Evolutionary conservation across 2,888 invertebrate genomes (phyloP), one percentile per base, ranked within the genome.

Genomic region (Protonemura montana): DNA sequence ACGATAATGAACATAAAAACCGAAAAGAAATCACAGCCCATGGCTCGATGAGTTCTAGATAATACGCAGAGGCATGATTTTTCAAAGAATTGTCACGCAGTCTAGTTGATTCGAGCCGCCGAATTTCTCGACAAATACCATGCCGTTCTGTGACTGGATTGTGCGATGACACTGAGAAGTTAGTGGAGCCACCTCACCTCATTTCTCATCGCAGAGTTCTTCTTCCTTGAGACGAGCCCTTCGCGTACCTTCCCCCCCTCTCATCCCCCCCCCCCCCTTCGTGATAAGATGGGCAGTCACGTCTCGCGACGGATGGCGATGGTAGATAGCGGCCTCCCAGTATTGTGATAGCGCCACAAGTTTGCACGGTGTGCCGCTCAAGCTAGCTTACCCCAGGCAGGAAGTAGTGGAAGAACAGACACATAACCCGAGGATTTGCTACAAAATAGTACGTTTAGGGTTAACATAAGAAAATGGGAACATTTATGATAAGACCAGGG

Each of bases 181-280:
- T 30, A 81, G 30, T 81, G 27, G n/a, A 7, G 28, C 29, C 29
- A 21, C 5, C 81, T 81, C 81, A 81, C 81, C 81, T 81, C 30
- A 59, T 59, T 16, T 81, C 81, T 81, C n/a, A 29, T 30, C n/a
- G 81, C 27, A 30, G 29, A 5, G 28, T 29, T 81, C 30, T 21
- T 28, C 30, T 29, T 27, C 27, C 81, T 30, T 28, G 10, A n/a
- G n/a, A n/a, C n/a, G n/a, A n/a, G n/a, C n/a, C n/a, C n/a, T 7
- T 13, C 59, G 59, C 21, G 81, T 21, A n/a, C 81, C 30, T 30
- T 81, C 7, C 29, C 29, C 78, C 26, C 78, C 78, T 16, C 78
- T 29, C 77, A n/a, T 77, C 77, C 77, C 25, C 81, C 29, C 81
- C 81, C 16, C 30, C 21, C 21, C 81, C 27, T 29, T 30, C 29